phyloP scores from a whole-genome alignment of 2,113 vertebrate species.

The Chaetura pelagica region DNA sequence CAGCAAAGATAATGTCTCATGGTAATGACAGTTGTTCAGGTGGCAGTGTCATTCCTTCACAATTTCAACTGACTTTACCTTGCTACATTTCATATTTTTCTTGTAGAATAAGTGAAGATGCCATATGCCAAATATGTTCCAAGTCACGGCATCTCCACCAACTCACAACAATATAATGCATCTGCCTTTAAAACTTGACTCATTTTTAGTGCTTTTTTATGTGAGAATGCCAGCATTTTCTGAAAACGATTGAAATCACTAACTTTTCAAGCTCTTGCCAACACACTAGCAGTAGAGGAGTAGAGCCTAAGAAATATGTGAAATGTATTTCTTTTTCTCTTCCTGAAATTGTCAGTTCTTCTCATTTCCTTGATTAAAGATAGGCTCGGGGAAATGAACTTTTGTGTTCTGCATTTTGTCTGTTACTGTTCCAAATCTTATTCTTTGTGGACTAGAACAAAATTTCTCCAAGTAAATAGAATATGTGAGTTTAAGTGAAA shows the following conservation, averaged over 20 bases:
- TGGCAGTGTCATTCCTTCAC: constrained; percentile 1
- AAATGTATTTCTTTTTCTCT: neutral
- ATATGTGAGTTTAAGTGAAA: neutral
- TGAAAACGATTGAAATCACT: neutral
- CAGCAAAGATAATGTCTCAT: neutral
- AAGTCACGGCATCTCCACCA: constrained; percentile 2
- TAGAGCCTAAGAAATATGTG: neutral
- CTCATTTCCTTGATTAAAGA: neutral
- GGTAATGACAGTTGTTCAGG: constrained; percentile 16
- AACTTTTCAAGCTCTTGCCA: neutral
- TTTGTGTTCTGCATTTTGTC: neutral
- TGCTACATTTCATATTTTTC: constrained; percentile 25
- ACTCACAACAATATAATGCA: neutral
- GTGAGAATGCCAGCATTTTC: neutral
- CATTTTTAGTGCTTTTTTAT: neutral
- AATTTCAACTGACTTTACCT: constrained; percentile 6
- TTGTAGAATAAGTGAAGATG: neutral
- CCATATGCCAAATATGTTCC: constrained; percentile 16
- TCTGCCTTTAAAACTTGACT: neutral
- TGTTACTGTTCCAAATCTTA: neutral
- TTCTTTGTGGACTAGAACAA: neutral
- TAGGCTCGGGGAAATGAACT: neutral
- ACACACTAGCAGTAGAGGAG: neutral
- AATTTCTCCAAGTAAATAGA: neutral
- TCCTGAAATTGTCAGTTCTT: neutral